Evolutionary conservation across 2,888 invertebrate species (phyloP), one percentile per base, ranked within the genome.

Genomic region (Tipula lateralis): DNA sequence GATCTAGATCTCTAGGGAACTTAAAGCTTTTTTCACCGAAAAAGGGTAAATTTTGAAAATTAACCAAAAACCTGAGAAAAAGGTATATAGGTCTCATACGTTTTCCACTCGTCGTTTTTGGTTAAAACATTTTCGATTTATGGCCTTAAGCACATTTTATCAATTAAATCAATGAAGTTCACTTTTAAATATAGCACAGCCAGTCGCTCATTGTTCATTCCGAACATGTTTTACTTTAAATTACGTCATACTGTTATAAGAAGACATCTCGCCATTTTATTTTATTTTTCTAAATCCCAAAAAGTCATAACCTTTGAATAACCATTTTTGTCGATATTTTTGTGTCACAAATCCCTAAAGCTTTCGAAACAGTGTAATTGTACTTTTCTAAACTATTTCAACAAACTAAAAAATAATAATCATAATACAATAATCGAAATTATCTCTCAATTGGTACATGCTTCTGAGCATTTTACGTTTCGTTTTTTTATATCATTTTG

Each of bases 331-430:
- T 39, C n/a, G 9, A 1, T 39, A 39, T 39, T 66, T 19, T 66
- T 66, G 9, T 66, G 66, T 66, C 66, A 12, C 24, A 66, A 66
- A 66, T 66, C 66, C 66, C 66, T 24, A 50, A 16, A 50, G 44
- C 66, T 66, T 24, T 66, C 3, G 24, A 16, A 66, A 66, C 66
- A 66, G 24, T 66, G 66, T 66, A 66, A 66, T 66, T 66, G 66
- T 66, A 24, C 66, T 66, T 66, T 66, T 66, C 66, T 66, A 66
- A 66, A 66, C 66, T 66, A 66, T 66, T 66, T 66, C 19, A 39
- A 6, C 19, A 50, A 50, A 50, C 50, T 50, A 24, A 66, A 7
- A 66, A 24, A 66, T 9, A 66, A 66, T 1, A 50, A 16, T 12
- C 3, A 50, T 16, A 66, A n/a, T 24, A 66, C 19, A 66, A 66